A percentile compares a stretch with the other conserved stretches of the same genome.
phyloP scores from a whole-genome alignment of 2,113 vertebrate genomes.

The Lanius ludovicianus region DNA sequence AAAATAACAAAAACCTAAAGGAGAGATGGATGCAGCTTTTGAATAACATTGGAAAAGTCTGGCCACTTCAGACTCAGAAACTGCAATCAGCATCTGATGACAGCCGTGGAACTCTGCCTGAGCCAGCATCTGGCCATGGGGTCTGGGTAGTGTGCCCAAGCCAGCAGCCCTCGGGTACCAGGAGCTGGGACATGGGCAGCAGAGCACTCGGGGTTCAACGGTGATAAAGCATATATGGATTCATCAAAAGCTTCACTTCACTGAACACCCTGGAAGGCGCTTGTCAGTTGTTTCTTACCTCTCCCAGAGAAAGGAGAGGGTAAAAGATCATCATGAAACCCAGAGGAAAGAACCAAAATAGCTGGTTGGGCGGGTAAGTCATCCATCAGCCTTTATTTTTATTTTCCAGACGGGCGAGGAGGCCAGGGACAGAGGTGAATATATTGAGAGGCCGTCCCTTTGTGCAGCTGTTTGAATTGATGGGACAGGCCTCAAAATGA shows the following conservation, averaged over 20 bases:
- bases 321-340: background rate
- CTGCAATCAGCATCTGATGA: background rate
- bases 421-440: background rate
- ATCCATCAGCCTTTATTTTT: background rate
- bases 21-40: background rate
- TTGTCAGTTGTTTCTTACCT: background rate
- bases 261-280: background rate
- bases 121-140: background rate
- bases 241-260: background rate
- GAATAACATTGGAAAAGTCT: background rate
- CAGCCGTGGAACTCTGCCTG: background rate
- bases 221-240: background rate
- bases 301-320: background rate
- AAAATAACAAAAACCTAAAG: background rate
- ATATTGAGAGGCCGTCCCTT: background rate
- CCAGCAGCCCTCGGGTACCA: background rate
- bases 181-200: background rate
- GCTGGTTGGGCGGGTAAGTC: background rate
- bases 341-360: background rate
- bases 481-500: conserved; percentile 8
- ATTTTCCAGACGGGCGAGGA: background rate
- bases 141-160: background rate
- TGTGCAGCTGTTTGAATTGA: background rate
- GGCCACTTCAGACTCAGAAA: background rate
- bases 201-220: background rate